Evolutionary conservation across 2,113 vertebrate genomes (phyloP).

Genomic region (Nycticorax nycticorax): DNA sequence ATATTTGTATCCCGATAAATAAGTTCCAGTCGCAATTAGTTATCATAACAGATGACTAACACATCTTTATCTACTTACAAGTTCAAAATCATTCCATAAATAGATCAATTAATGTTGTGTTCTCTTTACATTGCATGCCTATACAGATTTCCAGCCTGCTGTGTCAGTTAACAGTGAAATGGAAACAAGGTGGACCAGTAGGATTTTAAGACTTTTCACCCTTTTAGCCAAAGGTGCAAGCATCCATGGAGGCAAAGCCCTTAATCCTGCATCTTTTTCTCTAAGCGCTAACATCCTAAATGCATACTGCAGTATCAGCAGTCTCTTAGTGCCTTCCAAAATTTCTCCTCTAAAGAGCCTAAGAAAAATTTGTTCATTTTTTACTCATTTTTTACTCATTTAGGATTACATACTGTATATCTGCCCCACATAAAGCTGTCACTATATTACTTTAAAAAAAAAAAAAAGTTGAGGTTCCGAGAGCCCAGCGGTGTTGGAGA

Average conservation of each 20-base stretch:
- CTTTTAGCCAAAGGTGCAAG: background rate
- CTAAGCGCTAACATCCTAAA: background rate
- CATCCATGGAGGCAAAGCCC: background rate
- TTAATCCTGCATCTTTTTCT: background rate
- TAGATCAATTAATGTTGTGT: background rate
- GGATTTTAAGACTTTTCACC: background rate
- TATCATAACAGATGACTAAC: background rate
- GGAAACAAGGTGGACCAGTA: background rate
- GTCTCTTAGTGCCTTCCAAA: constrained; percentile 14
- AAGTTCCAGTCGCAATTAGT: background rate
- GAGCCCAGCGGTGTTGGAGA: constrained; percentile 20
- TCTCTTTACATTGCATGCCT: background rate
- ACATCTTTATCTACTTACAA: background rate
- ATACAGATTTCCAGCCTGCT: background rate
- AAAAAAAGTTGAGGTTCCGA: constrained; percentile 51
- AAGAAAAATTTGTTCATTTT: constrained; percentile 50
- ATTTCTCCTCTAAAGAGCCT: constrained; percentile 42
- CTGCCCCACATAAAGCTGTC: constrained; percentile 74
- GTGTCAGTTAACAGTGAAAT: background rate
- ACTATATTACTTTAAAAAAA: constrained; percentile 39
- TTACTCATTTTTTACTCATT: constrained; percentile 52
- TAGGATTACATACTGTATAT: constrained; percentile 68
- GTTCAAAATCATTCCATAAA: background rate
- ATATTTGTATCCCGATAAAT: background rate
- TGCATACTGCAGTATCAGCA: constrained; percentile 23